Conservation (phyloP, 2,888 invertebrate species). For the Eilema griseolum region DNA sequence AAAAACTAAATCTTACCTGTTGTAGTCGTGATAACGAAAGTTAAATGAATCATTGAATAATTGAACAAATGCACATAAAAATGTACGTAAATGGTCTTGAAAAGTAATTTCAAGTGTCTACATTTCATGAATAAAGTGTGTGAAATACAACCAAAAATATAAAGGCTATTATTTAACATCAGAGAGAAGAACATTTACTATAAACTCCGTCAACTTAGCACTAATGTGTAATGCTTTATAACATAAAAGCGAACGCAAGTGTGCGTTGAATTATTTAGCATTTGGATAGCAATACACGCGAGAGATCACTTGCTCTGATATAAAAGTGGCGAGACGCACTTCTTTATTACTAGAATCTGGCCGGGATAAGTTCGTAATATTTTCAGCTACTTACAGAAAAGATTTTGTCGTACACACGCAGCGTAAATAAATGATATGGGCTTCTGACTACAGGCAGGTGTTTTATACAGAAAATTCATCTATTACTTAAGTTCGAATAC, state of each 20-base stretch:
- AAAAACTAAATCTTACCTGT: too few relatives aligned
- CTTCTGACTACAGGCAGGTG: not conserved
- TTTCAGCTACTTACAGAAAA: conserved; percentile 10
- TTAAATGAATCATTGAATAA: too few relatives aligned
- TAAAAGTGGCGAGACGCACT: conserved; percentile 6
- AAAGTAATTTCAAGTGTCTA: too few relatives aligned
- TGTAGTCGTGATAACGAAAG: not conserved
- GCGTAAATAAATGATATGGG: conserved; percentile 7
- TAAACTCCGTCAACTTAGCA: not conserved
- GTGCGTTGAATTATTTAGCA: conserved; percentile 12
- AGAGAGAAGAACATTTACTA: not conserved
- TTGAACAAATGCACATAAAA: too few relatives aligned
- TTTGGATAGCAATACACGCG: not conserved
- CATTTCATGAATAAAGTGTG: not conserved
- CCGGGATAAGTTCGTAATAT: conserved; percentile 4
- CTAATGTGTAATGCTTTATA: not conserved
- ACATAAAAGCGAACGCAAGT: not conserved
- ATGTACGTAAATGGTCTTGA: too few relatives aligned
- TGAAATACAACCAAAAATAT: not conserved
- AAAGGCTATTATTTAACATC: not conserved
- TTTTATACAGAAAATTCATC: not conserved
- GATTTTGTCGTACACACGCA: conserved; percentile 3
- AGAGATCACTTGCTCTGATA: conserved; percentile 5
- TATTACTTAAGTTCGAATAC: too few relatives aligned
- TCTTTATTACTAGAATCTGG: conserved; percentile 10